These are phyloP conservation scores for Panthera tigris DNA, from an alignment of 2,113 vertebrate genomes.

Conservation along the genomic window DNA sequence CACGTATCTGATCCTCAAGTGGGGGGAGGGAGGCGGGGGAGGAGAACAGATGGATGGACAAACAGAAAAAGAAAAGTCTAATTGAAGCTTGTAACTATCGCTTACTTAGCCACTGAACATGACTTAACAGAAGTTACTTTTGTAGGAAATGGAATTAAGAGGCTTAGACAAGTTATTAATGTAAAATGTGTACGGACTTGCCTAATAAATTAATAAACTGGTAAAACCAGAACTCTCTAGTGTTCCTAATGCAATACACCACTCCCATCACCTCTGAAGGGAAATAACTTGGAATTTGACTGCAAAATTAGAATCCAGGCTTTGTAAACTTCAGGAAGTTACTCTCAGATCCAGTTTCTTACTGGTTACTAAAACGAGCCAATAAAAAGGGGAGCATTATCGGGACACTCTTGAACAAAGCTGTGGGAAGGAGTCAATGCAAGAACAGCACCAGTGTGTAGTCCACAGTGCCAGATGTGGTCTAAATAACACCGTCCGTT, in stretches of 20 bases:
- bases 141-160: neutral
- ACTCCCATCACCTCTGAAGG: neutral
- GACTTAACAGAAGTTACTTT: neutral
- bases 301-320: neutral
- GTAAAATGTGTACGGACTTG: neutral
- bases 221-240: neutral
- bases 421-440: neutral
- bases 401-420: neutral
- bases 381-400: neutral
- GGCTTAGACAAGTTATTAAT: neutral
- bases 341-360: neutral
- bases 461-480: neutral
- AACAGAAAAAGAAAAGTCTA: neutral
- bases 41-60: neutral
- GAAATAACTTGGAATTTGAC: neutral
- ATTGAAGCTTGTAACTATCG: neutral
- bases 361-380: neutral
- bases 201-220: neutral
- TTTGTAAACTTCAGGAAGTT: neutral
- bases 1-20: constrained; percentile 86
- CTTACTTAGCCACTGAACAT: neutral
- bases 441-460: neutral
- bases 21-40: neutral
- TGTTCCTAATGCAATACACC: neutral
- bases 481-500: neutral